phyloP scores from a whole-genome alignment of 2,797 vertebrate species.

The Gymnodraco acuticeps region DNA sequence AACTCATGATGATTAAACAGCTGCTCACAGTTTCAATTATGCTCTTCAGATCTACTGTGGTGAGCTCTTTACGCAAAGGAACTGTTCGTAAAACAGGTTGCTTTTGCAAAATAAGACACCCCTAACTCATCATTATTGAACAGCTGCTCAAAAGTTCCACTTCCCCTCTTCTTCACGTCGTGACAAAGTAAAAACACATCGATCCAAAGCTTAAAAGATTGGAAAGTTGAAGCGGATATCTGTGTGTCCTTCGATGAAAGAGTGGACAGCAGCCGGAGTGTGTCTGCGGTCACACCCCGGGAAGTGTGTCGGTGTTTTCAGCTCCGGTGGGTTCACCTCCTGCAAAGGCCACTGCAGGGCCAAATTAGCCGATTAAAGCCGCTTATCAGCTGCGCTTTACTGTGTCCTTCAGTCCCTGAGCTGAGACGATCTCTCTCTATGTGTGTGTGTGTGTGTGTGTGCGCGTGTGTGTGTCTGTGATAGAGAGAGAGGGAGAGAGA shows the following conservation, averaged over 20 bases:
- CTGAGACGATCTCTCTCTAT: constrained; percentile 46
- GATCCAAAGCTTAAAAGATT: background rate
- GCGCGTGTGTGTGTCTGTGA: background rate
- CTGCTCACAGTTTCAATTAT: no score
- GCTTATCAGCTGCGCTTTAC: constrained; percentile 73
- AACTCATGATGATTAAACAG: constrained; percentile 3
- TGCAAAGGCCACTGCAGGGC: constrained; percentile 47
- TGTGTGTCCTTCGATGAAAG: background rate
- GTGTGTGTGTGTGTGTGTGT: constrained; percentile 6
- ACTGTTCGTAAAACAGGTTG: constrained; percentile 30
- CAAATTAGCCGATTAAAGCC: constrained; percentile 76
- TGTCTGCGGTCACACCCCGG: background rate
- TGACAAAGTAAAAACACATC: background rate
- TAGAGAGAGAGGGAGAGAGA: constrained; percentile 1
- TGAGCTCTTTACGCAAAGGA: constrained; percentile 51
- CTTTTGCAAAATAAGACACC: background rate
- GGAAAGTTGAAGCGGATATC: background rate
- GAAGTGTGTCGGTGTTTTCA: background rate
- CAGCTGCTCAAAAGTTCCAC: background rate
- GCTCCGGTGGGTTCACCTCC: constrained; percentile 45
- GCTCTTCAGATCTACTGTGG: background rate
- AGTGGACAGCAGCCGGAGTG: background rate
- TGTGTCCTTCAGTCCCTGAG: constrained; percentile 72
- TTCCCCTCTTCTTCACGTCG: background rate
- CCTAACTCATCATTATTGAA: constrained; percentile 8